Percentiles rank a stretch among this genome's conserved stretches.
phyloP scores from a whole-genome alignment of 2,888 invertebrate species.

The Campoplex nolae region DNA sequence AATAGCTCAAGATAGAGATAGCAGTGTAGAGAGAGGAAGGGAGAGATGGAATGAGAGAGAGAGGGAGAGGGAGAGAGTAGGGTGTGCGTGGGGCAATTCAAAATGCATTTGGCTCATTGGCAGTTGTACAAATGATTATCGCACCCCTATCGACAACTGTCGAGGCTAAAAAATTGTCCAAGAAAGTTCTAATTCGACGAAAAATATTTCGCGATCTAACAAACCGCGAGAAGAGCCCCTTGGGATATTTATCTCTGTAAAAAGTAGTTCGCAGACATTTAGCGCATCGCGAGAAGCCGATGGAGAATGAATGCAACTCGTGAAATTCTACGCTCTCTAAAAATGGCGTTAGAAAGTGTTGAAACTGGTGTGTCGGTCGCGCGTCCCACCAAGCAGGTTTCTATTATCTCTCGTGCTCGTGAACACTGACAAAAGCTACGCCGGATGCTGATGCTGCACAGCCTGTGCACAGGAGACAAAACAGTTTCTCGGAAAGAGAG shows the following conservation, averaged over 20 bases:
- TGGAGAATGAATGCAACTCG: constrained; percentile 34
- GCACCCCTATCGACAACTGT: not conserved
- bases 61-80: not conserved
- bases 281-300: not conserved
- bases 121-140: constrained; percentile 45
- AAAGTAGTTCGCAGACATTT: not conserved
- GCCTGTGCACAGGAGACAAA: constrained; percentile 37
- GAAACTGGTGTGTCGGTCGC: constrained; percentile 44
- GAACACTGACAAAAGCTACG: constrained; percentile 62
- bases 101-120: constrained; percentile 14
- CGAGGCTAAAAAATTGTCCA: not conserved
- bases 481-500: constrained; percentile 4
- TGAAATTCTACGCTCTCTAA: constrained; percentile 25
- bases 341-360: constrained; percentile 26
- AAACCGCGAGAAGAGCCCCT: not conserved
- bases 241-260: not conserved
- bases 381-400: constrained; percentile 8
- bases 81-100: not conserved
- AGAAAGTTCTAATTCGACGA: not conserved
- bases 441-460: constrained; percentile 61
- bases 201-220: not conserved
- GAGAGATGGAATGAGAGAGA: not conserved
- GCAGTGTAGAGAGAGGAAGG: not conserved
- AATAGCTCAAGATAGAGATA: constrained; percentile 44
- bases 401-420: constrained; percentile 52